Evolutionary conservation across 1,140 invertebrate genomes (phyloP).

Genomic region (fruit fly (Drosophila melanogaster)): DNA sequence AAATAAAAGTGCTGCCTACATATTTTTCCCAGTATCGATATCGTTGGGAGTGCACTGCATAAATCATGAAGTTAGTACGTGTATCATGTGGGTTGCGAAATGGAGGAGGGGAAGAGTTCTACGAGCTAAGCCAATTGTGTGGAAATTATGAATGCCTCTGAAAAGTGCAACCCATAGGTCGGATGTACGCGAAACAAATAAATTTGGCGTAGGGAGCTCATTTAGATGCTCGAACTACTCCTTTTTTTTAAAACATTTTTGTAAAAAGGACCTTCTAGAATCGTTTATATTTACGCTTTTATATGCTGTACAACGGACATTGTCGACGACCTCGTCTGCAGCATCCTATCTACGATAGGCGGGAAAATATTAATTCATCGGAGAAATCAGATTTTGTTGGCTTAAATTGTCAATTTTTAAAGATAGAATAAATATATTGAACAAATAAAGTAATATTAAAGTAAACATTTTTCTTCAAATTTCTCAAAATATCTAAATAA

Average conservation of each 20-base stretch:
- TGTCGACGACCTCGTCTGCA: no score
- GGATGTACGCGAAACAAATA: background rate
- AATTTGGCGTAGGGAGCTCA: background rate
- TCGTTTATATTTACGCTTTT: no score
- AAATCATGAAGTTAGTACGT: constrained; percentile 19
- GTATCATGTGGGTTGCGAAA: constrained; percentile 1
- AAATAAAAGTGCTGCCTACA: constrained; percentile 31
- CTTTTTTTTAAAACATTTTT: no score
- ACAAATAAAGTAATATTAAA: no score
- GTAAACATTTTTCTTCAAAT: background rate
- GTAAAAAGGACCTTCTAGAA: no score
- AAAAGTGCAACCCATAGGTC: background rate
- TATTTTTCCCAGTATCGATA: constrained; percentile 3
- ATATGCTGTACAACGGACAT: no score
- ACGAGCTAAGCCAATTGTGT: constrained; percentile 13
- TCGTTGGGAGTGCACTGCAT: constrained; percentile 24
- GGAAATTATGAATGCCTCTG: constrained; percentile 13
- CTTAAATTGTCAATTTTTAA: no score
- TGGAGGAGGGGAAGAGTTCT: background rate
- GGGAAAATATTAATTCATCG: no score
- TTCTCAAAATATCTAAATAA: no score
- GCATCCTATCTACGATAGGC: no score
- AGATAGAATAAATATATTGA: no score
- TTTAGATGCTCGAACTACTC: background rate
- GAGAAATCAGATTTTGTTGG: no score